Conservation (phyloP, 2,113 vertebrate genomes). For the Rhagologus leucostigma region DNA sequence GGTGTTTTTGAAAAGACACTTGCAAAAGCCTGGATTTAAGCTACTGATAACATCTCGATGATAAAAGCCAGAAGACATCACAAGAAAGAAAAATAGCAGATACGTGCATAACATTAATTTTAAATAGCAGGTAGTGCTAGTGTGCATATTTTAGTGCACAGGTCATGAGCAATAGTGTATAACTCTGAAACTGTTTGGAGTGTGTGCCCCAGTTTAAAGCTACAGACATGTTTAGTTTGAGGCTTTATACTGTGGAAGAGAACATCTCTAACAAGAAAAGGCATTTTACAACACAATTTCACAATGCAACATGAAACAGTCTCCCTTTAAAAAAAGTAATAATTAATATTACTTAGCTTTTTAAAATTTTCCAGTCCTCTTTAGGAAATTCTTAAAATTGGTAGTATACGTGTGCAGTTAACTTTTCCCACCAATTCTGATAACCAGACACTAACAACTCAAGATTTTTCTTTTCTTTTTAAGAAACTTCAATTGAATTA, state of each 20-base stretch:
- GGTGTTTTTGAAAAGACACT: not conserved
- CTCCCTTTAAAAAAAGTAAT: not conserved
- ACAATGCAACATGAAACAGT: not conserved
- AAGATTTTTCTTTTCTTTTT: not conserved
- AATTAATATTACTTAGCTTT: not conserved
- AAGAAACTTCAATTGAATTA: not conserved
- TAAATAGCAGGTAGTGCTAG: not conserved
- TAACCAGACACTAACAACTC: not conserved
- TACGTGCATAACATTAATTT: not conserved
- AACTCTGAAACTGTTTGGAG: not conserved
- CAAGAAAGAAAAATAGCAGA: not conserved
- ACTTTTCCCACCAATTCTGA: not conserved
- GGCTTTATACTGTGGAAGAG: not conserved
- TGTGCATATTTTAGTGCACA: not conserved
- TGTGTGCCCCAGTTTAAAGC: not conserved
- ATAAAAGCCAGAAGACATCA: not conserved
- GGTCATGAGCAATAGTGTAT: not conserved
- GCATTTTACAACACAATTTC: not conserved
- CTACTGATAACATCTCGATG: not conserved
- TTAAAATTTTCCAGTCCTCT: not conserved
- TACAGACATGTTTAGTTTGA: not conserved
- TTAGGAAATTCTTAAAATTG: not conserved
- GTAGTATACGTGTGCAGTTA: not conserved
- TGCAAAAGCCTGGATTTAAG: not conserved
- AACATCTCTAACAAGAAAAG: not conserved